Evolutionary conservation across 2,797 vertebrate genomes (phyloP), one percentile per base, ranked within the genome.

Genomic region (Nannoperca obscura): DNA sequence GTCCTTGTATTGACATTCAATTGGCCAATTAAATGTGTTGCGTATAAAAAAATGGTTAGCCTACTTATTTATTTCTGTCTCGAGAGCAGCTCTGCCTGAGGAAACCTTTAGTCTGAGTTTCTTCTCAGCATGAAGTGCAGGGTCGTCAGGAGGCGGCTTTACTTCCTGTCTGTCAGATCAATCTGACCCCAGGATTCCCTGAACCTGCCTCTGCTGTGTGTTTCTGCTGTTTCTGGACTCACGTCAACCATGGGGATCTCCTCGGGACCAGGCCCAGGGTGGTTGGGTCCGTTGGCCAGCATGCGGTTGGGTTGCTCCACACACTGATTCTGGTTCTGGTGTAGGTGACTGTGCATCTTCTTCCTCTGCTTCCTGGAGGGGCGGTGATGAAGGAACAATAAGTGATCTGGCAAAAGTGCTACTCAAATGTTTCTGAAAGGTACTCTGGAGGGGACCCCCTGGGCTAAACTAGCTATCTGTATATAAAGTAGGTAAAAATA

Each of bases 181-280:
- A 42, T 14, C 42, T 49, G 57, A 40, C 63, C 20, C 54, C 11
- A 19, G 47, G 17, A 63, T 68, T 10, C 68, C 13, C 32, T 80
- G 17, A 4, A 4, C 34, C 15, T 22, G 55, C 27, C 34, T 74
- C 69, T 42, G 34, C 30, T 44, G 15, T 46, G 63, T 2, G 32
- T 36, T 36, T 76, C 46, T 20, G 59, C 36, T 36, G 52, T n/a
- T 69, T 53, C 9, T 67, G 52, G 53, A 96, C 98, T 97, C 93
- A 99, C 97, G 6, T 98, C 97, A 40, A 93, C 95, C 97, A 99
- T 98, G 89, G 97, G 97, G 91, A 99, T 97, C 91, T 98, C 97
- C 91, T 99, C 97, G 0, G 96, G 96, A 63, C 93, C 91, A 0
- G 91, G 92, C 24, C 96, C 96, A 0, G 97, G 97, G 89, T 96